These are phyloP conservation scores for Atopsyche davidsoni DNA, from an alignment of 1,140 invertebrate genomes.

Conservation along the genomic window DNA sequence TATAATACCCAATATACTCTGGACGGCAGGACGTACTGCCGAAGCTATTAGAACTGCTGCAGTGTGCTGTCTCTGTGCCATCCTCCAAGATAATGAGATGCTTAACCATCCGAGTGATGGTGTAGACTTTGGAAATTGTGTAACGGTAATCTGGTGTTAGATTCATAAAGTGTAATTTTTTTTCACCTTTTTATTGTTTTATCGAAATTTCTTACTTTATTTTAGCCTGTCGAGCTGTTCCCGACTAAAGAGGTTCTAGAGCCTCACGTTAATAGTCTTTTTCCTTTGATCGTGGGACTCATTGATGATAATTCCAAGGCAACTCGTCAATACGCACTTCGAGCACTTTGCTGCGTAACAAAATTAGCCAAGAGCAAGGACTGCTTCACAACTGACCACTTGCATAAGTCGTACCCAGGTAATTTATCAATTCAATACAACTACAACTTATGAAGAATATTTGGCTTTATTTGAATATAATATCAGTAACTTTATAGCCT, in stretches of 20 bases:
- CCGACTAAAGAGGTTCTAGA: slow-evolving; percentile 39
- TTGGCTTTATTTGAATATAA: too few species aligned
- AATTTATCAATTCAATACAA: too few species aligned
- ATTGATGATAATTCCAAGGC: slow-evolving; percentile 61
- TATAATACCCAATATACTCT: slow-evolving; percentile 69
- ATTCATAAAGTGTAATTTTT: background rate
- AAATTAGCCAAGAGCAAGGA: slow-evolving; percentile 39
- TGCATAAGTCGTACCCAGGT: slow-evolving; percentile 51
- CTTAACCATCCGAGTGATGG: slow-evolving; percentile 3
- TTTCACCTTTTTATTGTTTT: background rate
- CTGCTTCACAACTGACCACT: slow-evolving; percentile 42
- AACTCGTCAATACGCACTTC: slow-evolving; percentile 57
- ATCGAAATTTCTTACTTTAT: slow-evolving; percentile 6
- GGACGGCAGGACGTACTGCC: slow-evolving; percentile 75
- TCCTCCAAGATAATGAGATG: slow-evolving; percentile 50
- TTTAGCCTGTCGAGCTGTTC: slow-evolving; percentile 42
- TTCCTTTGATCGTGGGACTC: slow-evolving; percentile 51
- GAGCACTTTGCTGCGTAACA: slow-evolving; percentile 49
- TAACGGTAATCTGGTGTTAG: slow-evolving; percentile 10
- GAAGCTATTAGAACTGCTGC: slow-evolving; percentile 75
- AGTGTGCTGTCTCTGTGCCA: slow-evolving; percentile 64
- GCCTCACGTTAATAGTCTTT: slow-evolving; percentile 38
- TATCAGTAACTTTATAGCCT: too few species aligned
- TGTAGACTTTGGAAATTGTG: slow-evolving; percentile 16
- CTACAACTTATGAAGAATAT: too few species aligned